These are phyloP conservation scores for Glaucopsyche alexis DNA, from an alignment of 2,888 invertebrate genomes.

Conservation along the genomic window DNA sequence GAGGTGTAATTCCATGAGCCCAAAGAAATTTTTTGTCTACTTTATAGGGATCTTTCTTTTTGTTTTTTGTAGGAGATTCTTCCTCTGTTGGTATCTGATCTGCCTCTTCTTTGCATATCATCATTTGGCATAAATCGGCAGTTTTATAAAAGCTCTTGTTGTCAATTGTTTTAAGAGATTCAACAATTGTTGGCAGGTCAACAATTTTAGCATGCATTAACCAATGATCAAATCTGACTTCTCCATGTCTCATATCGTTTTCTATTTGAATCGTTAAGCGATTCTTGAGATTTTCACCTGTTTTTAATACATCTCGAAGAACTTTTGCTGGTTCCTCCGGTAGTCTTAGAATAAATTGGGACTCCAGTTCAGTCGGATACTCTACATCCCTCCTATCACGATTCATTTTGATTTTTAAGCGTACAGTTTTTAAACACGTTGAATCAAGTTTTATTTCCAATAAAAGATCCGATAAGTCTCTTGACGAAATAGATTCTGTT, in stretches of 20 bases:
- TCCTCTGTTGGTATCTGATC: conserved; percentile 85
- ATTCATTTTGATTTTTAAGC: conserved; percentile 54
- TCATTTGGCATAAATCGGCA: conserved; percentile 95
- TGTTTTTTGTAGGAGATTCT: conserved; percentile 88
- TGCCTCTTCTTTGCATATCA: conserved; percentile 94
- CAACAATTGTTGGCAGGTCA: conserved; percentile 94
- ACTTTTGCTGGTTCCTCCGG: conserved; percentile 89
- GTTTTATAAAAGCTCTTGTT: conserved; percentile 98
- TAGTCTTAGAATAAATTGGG: conserved; percentile 89
- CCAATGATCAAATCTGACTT: conserved; percentile 94
- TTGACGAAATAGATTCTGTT: too few species aligned
- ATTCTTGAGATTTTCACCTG: conserved; percentile 90
- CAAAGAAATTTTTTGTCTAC: conserved; percentile 94
- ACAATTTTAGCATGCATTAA: conserved; percentile 92
- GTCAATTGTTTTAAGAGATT: conserved; percentile 97
- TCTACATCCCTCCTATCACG: conserved; percentile 66
- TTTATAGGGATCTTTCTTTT: conserved; percentile 90
- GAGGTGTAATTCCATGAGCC: conserved; percentile 98
- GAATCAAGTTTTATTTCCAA: too few species aligned
- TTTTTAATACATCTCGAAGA: conserved; percentile 86
- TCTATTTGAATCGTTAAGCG: conserved; percentile 92
- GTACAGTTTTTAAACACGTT: background rate
- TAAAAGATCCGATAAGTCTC: too few species aligned
- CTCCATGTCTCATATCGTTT: conserved; percentile 92
- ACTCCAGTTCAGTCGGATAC: conserved; percentile 86